Evolutionary conservation across 1,140 invertebrate species (phyloP), one percentile per base, ranked within the genome.

Genomic region (Trachymyrmex cornetzi): DNA sequence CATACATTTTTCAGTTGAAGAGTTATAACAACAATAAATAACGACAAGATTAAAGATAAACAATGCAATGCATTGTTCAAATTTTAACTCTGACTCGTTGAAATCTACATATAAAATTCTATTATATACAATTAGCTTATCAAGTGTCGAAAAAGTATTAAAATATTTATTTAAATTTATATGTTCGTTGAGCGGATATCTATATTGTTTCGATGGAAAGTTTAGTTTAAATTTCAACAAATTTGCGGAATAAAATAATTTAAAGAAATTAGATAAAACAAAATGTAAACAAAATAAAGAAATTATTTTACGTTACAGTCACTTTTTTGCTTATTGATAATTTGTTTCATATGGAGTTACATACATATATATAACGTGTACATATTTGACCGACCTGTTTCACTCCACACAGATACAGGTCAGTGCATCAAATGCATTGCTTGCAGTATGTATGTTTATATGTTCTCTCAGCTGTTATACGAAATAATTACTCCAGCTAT

Each of bases 11-110:
- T 16, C 55, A 75, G 53, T 59, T 30, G 53, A n/a, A 57, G 9
- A 38, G 2, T 22, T 19, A 34, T 12, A 44, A 44, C 38, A 38
- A 9, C 38, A 44, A 44, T 44, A 77, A 63, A 77, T 77, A 63
- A 63, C 38, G 19, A 61, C 7, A 77, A 77, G 61, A 77, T 27
- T 59, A 59, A 61, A 27, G 48, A 69, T 16, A 19, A 19, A 77
- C 22, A 61, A 7, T 22, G 12, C 48, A 24, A 24, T n/a, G 2
- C n/a, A 9, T 22, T 9, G 34, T 30, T 16, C n/a, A 59, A 48
- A 34, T 72, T 48, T 48, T 12, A 55, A 11, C 0, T 71, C 24
- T 14, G 2, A 14, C 24, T 30, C 4, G 19, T 57, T 59, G 19
- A 59, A 72, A 82, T 27, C 14, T 19, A 9, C 11, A 12, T 22